Conservation (phyloP, 2,113 vertebrate species). For the Ailuropoda melanoleuca region DNA sequence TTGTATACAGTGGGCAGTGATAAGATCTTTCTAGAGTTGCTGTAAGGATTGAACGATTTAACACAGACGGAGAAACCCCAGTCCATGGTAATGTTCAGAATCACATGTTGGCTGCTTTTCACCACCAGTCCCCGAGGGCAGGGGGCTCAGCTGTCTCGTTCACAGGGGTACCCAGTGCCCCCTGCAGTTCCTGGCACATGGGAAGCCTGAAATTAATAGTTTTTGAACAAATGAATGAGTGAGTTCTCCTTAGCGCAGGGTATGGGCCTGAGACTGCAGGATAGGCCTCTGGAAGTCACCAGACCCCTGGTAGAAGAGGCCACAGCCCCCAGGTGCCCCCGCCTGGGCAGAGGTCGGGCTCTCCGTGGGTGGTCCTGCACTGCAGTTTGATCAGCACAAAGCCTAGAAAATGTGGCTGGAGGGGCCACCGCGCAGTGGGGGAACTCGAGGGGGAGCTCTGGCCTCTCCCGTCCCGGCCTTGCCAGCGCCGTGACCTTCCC, state of each 20-base stretch:
- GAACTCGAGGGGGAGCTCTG: neutral
- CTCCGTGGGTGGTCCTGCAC: constrained; percentile 45
- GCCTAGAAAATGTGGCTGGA: neutral
- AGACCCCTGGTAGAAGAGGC: neutral
- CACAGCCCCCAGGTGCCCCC: neutral
- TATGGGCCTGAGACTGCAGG: neutral
- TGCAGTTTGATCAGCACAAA: neutral
- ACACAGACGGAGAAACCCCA: accelerated
- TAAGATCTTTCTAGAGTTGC: neutral
- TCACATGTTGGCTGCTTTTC: neutral
- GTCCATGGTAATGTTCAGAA: accelerated
- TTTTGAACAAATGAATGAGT: neutral
- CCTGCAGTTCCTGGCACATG: accelerated
- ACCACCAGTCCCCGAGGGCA: accelerated
- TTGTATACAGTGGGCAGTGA: no score
- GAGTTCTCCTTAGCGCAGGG: neutral
- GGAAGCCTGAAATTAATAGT: no score
- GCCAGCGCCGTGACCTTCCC: constrained; percentile 62
- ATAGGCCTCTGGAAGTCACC: neutral
- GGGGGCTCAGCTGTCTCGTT: neutral
- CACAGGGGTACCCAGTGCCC: neutral
- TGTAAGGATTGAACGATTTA: no score
- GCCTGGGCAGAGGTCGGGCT: neutral
- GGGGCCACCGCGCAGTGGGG: neutral
- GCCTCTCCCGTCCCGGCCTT: neutral